Evolutionary conservation across 1,140 invertebrate species (phyloP).

Genomic region (Tetraneura akinire): DNA sequence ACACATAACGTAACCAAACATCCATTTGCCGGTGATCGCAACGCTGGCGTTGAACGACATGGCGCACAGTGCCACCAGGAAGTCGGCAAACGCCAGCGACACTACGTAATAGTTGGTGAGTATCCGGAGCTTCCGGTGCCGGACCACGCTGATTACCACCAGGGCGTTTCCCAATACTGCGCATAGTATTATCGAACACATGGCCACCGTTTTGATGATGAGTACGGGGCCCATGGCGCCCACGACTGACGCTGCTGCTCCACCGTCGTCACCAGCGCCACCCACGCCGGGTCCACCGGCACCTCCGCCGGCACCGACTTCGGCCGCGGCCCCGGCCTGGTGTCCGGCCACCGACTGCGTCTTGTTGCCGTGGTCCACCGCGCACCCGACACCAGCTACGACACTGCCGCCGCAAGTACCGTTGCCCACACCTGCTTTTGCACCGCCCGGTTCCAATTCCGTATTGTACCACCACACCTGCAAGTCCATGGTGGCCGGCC

Average conservation of each 20-base stretch:
- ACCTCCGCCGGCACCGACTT: constrained; percentile 58
- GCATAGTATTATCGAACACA: constrained; percentile 80
- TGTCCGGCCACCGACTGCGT: constrained; percentile 5
- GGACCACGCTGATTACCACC: constrained; percentile 77
- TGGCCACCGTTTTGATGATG: constrained; percentile 71
- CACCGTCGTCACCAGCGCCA: background rate
- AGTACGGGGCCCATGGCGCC: constrained; percentile 37
- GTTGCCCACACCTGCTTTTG: background rate
- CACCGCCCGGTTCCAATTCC: background rate
- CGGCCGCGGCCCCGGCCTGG: background rate
- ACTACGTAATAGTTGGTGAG: constrained; percentile 96
- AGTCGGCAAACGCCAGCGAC: constrained; percentile 86
- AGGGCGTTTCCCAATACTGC: constrained; percentile 85
- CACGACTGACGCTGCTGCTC: background rate
- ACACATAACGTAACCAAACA: constrained; percentile 87
- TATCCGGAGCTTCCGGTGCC: constrained; percentile 73
- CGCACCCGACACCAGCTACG: constrained; percentile 4
- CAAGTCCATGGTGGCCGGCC: constrained; percentile 13
- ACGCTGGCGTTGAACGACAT: constrained; percentile 95
- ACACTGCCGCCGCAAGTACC: background rate
- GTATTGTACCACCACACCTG: constrained; percentile 17
- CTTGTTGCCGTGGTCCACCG: background rate
- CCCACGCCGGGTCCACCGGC: constrained; percentile 66
- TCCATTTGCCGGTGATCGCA: constrained; percentile 77
- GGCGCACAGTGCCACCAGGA: constrained; percentile 86